A percentile compares a stretch with the other conserved stretches of the same genome.
These are phyloP conservation scores for Drosophila cracens DNA, from an alignment of 2,888 invertebrate genomes.

Conservation along the genomic window DNA sequence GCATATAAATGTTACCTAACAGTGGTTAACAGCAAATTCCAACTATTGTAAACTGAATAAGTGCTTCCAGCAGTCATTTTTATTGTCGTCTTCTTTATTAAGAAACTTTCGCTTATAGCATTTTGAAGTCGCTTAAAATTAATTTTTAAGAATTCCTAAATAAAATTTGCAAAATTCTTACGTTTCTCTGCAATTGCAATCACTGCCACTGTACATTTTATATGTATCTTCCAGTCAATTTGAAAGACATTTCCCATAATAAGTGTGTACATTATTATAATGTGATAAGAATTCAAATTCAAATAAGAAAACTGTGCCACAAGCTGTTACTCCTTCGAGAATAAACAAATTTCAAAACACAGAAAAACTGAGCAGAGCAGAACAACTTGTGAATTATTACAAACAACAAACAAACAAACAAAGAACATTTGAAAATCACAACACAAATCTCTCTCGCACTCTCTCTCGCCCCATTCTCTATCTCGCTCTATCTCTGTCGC, in stretches of 20 bases:
- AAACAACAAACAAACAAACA: not conserved
- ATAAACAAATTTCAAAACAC: not conserved
- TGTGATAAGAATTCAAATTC: not conserved
- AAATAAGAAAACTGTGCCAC: not conserved
- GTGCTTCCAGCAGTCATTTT: not conserved
- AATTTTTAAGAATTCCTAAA: not conserved
- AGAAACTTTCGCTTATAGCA: not conserved
- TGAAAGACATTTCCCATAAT: not conserved
- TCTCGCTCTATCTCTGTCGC: not conserved
- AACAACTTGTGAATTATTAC: not conserved
- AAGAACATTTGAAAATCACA: conserved; percentile 23
- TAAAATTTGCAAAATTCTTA: not conserved
- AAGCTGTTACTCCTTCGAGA: not conserved
- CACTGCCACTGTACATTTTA: not conserved
- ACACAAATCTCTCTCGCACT: not conserved
- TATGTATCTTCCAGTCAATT: not conserved
- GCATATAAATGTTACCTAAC: not conserved
- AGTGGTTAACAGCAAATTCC: not conserved
- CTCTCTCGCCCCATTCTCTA: not conserved
- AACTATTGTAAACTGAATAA: not conserved
- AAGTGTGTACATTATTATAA: conserved; percentile 2
- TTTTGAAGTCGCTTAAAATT: not conserved
- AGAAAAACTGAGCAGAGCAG: not conserved
- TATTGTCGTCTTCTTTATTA: not conserved
- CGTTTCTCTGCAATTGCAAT: not conserved